Conservation (phyloP, 1,140 invertebrate genomes). For the Uloborus diversus region DNA sequence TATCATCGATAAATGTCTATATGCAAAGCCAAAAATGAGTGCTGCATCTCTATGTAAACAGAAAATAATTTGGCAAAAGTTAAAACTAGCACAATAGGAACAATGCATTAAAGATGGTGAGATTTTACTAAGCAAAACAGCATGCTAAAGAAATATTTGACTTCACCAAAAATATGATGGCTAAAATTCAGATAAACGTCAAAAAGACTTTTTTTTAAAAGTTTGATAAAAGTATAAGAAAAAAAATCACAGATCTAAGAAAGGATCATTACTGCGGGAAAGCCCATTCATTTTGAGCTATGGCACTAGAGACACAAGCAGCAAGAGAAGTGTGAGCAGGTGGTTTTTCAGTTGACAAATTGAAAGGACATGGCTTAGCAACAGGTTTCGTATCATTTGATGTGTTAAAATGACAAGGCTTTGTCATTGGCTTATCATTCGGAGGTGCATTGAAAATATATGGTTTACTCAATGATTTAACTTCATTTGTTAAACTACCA, state of each 20-base stretch:
- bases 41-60: too few species aligned
- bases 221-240: background rate
- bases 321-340: conserved; percentile 40
- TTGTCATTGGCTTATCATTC: background rate
- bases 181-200: background rate
- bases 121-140: background rate
- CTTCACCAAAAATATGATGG: background rate
- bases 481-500: conserved; percentile 26
- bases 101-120: conserved; percentile 10
- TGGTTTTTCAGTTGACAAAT: conserved; percentile 36
- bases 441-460: conserved; percentile 24
- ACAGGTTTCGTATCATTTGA: conserved; percentile 47
- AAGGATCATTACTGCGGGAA: conserved; percentile 27
- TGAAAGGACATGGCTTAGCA: conserved; percentile 52
- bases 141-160: background rate
- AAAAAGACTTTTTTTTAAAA: background rate
- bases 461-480: conserved; percentile 29
- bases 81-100: conserved; percentile 23
- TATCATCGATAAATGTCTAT: too few species aligned
- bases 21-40: too few species aligned
- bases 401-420: background rate
- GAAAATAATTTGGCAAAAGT: conserved; percentile 36
- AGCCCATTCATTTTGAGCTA: conserved; percentile 53
- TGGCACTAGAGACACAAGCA: conserved; percentile 51
- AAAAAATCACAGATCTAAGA: conserved; percentile 16